phyloP scores from a whole-genome alignment of 2,113 vertebrate species.

The Phaetusa simplex region DNA sequence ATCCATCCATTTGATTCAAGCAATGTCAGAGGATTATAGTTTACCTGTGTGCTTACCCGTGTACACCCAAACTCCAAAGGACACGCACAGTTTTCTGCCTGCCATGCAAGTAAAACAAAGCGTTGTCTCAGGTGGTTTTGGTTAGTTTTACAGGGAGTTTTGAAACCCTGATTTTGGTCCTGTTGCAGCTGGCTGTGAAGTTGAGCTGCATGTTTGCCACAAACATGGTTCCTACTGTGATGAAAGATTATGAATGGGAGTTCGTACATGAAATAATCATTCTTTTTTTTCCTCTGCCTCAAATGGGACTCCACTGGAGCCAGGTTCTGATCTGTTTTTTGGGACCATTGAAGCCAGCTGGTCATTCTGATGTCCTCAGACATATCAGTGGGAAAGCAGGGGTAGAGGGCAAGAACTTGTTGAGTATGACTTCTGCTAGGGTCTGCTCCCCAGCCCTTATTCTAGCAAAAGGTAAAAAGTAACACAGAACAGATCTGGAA shows the following conservation, averaged over 20 bases:
- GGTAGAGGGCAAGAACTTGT: background rate
- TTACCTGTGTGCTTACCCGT: accelerated
- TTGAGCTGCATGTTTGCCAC: background rate
- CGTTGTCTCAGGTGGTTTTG: background rate
- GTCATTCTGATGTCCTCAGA: background rate
- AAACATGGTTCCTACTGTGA: background rate
- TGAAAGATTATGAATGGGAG: background rate
- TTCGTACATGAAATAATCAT: background rate
- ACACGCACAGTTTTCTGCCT: background rate
- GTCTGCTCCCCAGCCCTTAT: background rate
- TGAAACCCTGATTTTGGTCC: background rate
- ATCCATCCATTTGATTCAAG: background rate
- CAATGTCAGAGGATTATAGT: background rate
- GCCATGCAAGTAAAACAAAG: background rate
- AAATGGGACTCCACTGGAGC: background rate
- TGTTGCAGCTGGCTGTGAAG: background rate
- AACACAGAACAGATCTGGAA: background rate
- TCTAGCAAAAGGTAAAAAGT: background rate
- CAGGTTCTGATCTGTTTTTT: background rate
- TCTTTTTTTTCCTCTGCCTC: background rate
- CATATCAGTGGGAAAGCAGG: accelerated
- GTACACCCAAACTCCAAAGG: background rate
- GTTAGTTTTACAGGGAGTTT: background rate
- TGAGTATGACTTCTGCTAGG: background rate
- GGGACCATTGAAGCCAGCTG: background rate